These are phyloP conservation scores for Pyrrhosoma nymphula DNA, from an alignment of 2,888 invertebrate species.

Conservation along the genomic window DNA sequence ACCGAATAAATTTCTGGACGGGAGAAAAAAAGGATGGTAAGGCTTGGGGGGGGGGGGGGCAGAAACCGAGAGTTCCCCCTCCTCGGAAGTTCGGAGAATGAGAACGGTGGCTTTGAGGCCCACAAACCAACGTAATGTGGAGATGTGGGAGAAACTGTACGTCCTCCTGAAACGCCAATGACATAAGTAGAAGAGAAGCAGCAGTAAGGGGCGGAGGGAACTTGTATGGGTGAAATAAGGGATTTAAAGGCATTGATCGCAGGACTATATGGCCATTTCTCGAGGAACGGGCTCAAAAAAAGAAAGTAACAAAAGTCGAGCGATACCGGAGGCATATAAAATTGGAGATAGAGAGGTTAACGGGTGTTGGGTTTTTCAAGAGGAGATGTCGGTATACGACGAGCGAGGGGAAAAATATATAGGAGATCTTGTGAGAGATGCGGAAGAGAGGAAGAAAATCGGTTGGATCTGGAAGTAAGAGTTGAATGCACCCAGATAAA, in stretches of 20 bases:
- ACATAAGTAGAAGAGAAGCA: too few species aligned
- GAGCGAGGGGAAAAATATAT: not conserved
- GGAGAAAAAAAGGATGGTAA: not conserved
- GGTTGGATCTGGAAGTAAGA: not conserved
- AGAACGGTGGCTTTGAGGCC: not conserved
- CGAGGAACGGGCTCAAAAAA: not conserved
- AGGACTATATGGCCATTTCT: not conserved
- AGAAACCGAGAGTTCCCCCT: too few species aligned
- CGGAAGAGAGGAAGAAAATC: not conserved
- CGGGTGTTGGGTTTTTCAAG: not conserved
- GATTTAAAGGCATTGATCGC: not conserved
- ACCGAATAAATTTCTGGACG: not conserved
- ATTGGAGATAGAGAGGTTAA: not conserved
- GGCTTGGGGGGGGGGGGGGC: too few species aligned
- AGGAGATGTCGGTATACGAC: not conserved
- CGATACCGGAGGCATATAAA: not conserved
- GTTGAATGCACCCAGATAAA: not conserved
- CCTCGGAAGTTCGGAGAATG: not conserved
- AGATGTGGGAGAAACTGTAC: not conserved
- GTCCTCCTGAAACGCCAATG: too few species aligned
- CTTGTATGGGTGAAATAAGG: too few species aligned
- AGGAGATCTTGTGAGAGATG: not conserved
- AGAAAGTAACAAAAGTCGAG: slow-evolving; percentile 10
- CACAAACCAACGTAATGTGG: not conserved
- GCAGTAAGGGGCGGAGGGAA: not conserved